A percentile compares a stretch with the other conserved stretches of the same genome.
Conservation (phyloP, 2,113 vertebrate species). For the Echinops telfairi region DNA sequence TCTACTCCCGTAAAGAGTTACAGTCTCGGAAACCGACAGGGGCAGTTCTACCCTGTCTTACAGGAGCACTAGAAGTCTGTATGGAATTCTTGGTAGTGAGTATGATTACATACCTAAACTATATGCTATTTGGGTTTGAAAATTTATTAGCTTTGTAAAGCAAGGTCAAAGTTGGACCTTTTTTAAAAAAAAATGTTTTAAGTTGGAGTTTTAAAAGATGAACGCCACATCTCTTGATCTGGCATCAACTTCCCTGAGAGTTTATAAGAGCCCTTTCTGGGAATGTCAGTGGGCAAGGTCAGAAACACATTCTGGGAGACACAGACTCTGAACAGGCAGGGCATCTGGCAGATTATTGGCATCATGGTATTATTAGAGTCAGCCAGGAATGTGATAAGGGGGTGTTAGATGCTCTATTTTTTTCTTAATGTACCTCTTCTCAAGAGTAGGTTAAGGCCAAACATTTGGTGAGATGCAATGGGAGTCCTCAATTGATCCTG, state of each 20-base stretch:
- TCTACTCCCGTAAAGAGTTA: no score
- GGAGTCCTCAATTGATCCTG: not conserved
- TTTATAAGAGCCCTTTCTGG: not conserved
- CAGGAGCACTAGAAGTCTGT: no score
- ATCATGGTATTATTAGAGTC: not conserved
- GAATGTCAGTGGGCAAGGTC: not conserved
- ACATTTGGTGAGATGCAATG: not conserved
- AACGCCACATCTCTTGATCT: not conserved
- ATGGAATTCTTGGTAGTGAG: no score
- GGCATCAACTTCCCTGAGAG: not conserved
- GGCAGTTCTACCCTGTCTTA: no score
- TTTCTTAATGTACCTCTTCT: not conserved
- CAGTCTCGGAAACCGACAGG: no score
- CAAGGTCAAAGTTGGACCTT: not conserved
- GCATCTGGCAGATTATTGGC: not conserved
- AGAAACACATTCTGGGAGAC: not conserved
- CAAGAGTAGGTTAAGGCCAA: conserved; percentile 3
- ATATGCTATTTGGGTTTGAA: conserved; percentile 9
- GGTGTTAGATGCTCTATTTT: not conserved
- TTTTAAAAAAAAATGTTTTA: no score
- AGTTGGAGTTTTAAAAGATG: not conserved
- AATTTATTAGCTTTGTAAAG: conserved; percentile 22
- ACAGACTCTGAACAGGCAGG: not conserved
- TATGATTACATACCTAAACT: not conserved
- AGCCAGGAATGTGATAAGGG: not conserved